Percentiles rank a stretch among this genome's conserved stretches.
These are phyloP conservation scores for Psittacus erithacus DNA, from an alignment of 2,113 vertebrate species.

Conservation along the genomic window DNA sequence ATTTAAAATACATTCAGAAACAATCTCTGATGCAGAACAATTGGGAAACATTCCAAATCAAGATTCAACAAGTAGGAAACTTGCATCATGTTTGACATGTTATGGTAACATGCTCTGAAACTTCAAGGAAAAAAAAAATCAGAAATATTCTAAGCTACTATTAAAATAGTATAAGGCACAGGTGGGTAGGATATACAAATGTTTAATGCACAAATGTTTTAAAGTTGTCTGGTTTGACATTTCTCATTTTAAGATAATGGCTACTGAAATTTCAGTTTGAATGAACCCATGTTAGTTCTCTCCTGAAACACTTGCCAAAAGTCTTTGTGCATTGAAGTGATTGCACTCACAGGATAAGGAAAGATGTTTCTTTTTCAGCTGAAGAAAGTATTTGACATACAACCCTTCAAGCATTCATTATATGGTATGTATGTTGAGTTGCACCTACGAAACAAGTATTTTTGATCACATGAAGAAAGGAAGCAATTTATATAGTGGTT, in stretches of 20 bases:
- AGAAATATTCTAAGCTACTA: neutral
- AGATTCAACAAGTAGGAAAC: neutral
- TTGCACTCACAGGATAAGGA: neutral
- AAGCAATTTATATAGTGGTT: neutral
- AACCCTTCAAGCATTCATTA: rapidly evolving
- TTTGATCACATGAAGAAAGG: neutral
- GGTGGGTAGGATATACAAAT: neutral
- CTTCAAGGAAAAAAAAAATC: neutral
- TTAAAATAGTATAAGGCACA: neutral
- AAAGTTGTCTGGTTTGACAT: neutral
- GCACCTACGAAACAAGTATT: neutral
- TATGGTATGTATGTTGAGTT: neutral
- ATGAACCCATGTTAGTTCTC: neutral
- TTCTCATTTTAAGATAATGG: neutral
- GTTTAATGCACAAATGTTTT: neutral
- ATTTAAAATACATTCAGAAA: neutral
- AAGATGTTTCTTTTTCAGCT: neutral
- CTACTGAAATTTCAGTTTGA: neutral
- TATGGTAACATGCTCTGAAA: neutral
- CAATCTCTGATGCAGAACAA: neutral
- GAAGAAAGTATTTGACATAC: neutral
- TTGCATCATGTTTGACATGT: neutral
- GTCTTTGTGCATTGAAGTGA: neutral
- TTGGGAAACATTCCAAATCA: neutral
- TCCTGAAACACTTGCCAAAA: neutral